Conservation (phyloP, 1,140 invertebrate genomes). For the Brachionus plicatilis region DNA sequence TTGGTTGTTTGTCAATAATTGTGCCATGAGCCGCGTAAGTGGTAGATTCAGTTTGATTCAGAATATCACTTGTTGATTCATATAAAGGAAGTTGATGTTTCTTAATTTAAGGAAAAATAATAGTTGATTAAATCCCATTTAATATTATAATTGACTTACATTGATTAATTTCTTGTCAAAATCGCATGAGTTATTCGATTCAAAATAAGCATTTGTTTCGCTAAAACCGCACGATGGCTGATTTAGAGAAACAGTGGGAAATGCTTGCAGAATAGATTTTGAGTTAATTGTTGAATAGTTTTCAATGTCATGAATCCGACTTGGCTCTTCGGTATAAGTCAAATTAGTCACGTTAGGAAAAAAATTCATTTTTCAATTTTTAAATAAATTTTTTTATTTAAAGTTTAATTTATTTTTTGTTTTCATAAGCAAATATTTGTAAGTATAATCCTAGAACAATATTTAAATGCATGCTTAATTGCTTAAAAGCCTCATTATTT, state of each 20-base stretch:
- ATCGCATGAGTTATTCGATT: not conserved
- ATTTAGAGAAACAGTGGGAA: not conserved
- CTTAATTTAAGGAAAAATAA: not conserved
- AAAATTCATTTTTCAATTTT: not conserved
- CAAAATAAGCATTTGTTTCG: not conserved
- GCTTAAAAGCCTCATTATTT: not conserved
- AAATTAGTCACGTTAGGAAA: not conserved
- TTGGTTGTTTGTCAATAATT: not conserved
- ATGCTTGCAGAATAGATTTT: not conserved
- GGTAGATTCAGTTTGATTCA: not conserved
- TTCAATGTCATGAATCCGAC: not conserved
- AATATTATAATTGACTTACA: not conserved
- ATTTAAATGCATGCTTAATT: not conserved
- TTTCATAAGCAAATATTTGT: not conserved
- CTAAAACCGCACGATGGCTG: not conserved
- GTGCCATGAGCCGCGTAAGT: not conserved
- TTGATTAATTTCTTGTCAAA: not conserved
- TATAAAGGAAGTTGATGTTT: not conserved
- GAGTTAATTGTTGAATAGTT: not conserved
- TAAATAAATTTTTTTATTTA: not conserved
- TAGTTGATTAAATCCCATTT: not conserved
- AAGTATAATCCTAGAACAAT: not conserved
- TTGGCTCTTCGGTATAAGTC: not conserved
- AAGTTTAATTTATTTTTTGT: not conserved
- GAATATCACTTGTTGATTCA: not conserved